Evolutionary conservation across 2,113 vertebrate genomes (phyloP), one percentile per base, ranked within the genome.

Genomic region (Atrichornis clamosus): DNA sequence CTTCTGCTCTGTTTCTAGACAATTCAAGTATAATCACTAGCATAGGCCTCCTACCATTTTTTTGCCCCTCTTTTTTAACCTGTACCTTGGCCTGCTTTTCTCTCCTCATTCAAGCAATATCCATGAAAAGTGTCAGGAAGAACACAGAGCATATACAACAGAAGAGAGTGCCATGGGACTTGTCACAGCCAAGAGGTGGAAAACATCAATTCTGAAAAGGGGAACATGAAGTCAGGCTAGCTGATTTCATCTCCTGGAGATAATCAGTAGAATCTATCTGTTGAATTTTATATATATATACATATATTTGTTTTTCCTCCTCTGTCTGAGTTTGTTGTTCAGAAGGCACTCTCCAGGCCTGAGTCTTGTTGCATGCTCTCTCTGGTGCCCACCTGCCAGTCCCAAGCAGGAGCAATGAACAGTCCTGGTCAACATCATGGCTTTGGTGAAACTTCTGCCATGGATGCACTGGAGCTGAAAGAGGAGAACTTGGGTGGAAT

Each of bases 351-450:
- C 16, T 32, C 13, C 14, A 44, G 11, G 4, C 7, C 28, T 46
- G 13, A 32, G 6, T 7, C 7, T 9, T 1, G 0, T 9, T 13
- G 4, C 4, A 1, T 14, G 4, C 12, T 41, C 15, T 49, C 1
- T 2, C 14, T 42, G 55, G 16, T 62, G 22, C 13, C 15, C 14
- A 17, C 20, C 14, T 35, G 6, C 16, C 19, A 22, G 8, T 15
- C n/a, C n/a, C 44, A 62, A 47, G 46, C 2, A 4, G 11, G 21
- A 44, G 19, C 0, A 17, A 35, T 8, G 10, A 11, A 13, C 0
- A 27, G 26, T 3, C 14, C 33, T 3, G 1, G 17, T 59, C 1
- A 5, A 15, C 28, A 41, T 16, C 22, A 10, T 4, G 15, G 21
- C 41, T 58, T 67, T 1, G 1, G 17, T 35, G 27, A 62, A 67